Base-by-base conservation (phyloP, 2,888 invertebrate genomes). In the Gymnosoma rotundatum region DNA sequence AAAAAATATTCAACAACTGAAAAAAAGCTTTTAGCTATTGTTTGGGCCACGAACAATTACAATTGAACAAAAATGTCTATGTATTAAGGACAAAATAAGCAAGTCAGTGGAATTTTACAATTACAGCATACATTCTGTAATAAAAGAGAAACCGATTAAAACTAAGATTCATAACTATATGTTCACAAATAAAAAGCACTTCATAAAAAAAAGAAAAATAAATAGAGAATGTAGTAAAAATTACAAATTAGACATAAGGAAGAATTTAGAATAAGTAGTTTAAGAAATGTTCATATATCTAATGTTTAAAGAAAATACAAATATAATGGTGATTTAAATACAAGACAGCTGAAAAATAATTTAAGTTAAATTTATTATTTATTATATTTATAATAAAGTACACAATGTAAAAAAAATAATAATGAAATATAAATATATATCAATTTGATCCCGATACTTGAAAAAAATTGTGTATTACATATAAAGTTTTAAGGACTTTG, bases 181-280 rank as follows among this genome's bases (percentile, higher is more conserved):
- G 20, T 6, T 18, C 20, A 9, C 18, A 36, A 56, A 38, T n/a
- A 66, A 69, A 61, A 1, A 60, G 18, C 48, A 25, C 20, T 78
- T 52, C 60, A 58, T 78, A 16, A 14, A 9, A 10, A 78, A 69
- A 48, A 48, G 50, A 52, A 69, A 78, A 12, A 25, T 12, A 50
- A 60, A 42, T 10, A 66, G 66, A 14, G 78, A 64, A 9, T 72
- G 72, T 14, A 73, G 66, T 36, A 66, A 73, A 48, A 79, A 73
- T 48, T 73, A 73, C 48, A 54, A 42, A 38, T 79, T 50, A 66
- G 58, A 50, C 72, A 73, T n/a, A 79, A 73, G 16, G 60, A 73
- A 38, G 18, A 79, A 66, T 79, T 48, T 73, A 72, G 60, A 52
- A 14, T 60, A 3, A 45, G 36, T 18, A 32, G 36, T 16, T 25